Percentiles rank a stretch among this genome's conserved stretches.
phyloP scores from a whole-genome alignment of 1,140 invertebrate species.

The Colletes latitarsis region DNA sequence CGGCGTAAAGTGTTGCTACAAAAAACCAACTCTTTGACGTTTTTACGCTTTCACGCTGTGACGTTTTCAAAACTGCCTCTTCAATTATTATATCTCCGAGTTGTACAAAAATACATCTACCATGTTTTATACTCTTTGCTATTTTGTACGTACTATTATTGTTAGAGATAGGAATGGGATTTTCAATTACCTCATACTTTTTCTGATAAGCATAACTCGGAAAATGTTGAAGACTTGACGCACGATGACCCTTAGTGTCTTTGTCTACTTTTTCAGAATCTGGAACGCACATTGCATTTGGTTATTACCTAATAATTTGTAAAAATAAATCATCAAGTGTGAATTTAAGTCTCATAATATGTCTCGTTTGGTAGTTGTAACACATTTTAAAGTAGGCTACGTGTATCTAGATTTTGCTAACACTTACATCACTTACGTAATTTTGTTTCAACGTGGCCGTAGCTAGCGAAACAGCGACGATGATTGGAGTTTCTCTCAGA shows the following conservation, averaged over 20 bases:
- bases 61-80: background rate
- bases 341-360: too few relatives aligned
- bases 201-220: constrained; percentile 16
- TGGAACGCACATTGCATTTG: constrained; percentile 27
- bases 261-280: constrained; percentile 9
- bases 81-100: background rate
- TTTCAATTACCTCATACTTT: constrained; percentile 64
- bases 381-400: too few relatives aligned
- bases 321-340: too few relatives aligned
- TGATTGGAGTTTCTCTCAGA: constrained; percentile 39
- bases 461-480: constrained; percentile 10
- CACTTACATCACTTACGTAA: constrained; percentile 80
- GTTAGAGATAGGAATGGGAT: background rate
- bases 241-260: background rate
- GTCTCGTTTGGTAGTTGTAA: too few relatives aligned
- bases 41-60: background rate
- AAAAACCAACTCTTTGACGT: background rate
- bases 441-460: constrained; percentile 62
- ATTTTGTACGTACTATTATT: background rate
- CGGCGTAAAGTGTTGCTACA: background rate
- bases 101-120: background rate
- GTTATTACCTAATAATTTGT: background rate
- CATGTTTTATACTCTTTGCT: background rate
- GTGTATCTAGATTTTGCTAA: background rate
- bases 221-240: constrained; percentile 32